Conservation (phyloP, 2,113 vertebrate species). For the Catharus fuscescens region DNA sequence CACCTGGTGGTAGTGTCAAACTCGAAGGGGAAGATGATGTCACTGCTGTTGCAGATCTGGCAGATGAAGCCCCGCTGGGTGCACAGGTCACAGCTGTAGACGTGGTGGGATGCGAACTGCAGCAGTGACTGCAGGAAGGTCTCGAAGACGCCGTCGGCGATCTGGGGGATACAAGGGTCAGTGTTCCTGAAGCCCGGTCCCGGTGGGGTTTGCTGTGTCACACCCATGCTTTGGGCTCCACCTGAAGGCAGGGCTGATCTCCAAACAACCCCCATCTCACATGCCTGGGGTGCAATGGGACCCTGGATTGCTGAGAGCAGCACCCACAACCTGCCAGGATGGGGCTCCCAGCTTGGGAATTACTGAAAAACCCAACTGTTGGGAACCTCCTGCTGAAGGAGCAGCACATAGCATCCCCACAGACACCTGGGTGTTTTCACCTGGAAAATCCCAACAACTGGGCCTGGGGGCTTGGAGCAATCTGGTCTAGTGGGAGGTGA, state of each 20-base stretch:
- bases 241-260: neutral
- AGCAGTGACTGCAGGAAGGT: constrained; percentile 79
- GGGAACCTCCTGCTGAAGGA: neutral
- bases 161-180: constrained; percentile 68
- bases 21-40: constrained; percentile 96
- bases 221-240: neutral
- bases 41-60: constrained; percentile 85
- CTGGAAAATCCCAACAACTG: neutral
- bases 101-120: constrained; percentile 84
- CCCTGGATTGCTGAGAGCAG: neutral
- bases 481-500: neutral
- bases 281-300: fast-evolving
- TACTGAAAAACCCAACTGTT: neutral
- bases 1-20: constrained; percentile 90
- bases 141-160: constrained; percentile 81
- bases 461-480: neutral
- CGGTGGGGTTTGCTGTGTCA: fast-evolving
- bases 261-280: neutral
- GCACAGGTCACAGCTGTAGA: constrained; percentile 91
- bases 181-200: neutral
- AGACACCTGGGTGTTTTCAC: fast-evolving
- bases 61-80: constrained; percentile 95
- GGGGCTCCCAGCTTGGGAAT: neutral
- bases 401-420: neutral
- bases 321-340: neutral